Evolutionary conservation across 2,113 vertebrate species (phyloP).

Genomic region (Seriola dumerili): DNA sequence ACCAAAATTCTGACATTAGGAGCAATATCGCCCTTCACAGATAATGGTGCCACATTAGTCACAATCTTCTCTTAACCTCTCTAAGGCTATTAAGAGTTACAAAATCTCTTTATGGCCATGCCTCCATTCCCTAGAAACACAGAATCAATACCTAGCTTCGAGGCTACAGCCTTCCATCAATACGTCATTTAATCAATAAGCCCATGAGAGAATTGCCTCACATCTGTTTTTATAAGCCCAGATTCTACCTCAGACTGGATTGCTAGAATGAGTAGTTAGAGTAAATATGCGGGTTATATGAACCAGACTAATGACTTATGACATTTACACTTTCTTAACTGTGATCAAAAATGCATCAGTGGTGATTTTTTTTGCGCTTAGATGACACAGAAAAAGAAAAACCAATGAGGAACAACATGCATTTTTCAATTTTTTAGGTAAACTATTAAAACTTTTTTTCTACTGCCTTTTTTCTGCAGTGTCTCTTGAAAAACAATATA

Average conservation of each 20-base stretch:
- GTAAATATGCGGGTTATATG: neutral
- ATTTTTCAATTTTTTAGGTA: neutral
- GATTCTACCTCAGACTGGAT: constrained; percentile 19
- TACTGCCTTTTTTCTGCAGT: neutral
- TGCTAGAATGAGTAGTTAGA: constrained; percentile 19
- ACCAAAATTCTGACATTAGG: constrained; percentile 15
- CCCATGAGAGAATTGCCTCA: constrained; percentile 10
- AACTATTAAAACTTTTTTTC: too few species aligned
- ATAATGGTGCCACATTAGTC: neutral
- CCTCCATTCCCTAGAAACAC: constrained; percentile 25
- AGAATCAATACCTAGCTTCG: constrained; percentile 50
- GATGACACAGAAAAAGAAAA: neutral
- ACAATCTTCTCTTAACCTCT: constrained; percentile 29
- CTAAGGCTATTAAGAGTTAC: constrained; percentile 17
- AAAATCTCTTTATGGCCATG: constrained; percentile 24
- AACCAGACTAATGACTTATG: neutral
- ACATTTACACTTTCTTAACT: constrained; percentile 9
- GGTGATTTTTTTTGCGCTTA: neutral
- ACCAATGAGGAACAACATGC: neutral
- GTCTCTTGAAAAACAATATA: neutral
- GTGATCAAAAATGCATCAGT: constrained; percentile 5
- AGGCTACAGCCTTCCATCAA: constrained; percentile 46
- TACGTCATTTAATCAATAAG: constrained; percentile 62
- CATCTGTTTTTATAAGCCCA: constrained; percentile 20
- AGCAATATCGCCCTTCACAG: neutral